Evolutionary conservation across 30 jellyfish, hydroid and myxozoan genomes (phyloP), one percentile per base, ranked within the genome.

Genomic region (Aurelia coerulea): DNA sequence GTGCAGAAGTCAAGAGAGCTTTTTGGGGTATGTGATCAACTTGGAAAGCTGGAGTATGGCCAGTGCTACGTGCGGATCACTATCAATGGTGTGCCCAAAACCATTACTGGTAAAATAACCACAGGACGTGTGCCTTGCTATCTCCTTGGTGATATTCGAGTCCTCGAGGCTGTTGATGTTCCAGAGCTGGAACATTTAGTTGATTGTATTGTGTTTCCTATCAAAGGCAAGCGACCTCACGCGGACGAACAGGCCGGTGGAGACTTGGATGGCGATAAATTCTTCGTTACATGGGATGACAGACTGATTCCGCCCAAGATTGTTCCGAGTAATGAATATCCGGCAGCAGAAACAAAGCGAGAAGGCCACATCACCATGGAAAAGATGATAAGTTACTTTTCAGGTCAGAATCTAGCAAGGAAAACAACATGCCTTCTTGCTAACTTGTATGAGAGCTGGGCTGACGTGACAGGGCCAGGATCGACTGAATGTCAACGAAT

Each of bases 171-270:
- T 9, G 80, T 76, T n/a, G 80, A 76, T 32, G 41, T 76, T 15
- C 87, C 87, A n/a, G 87, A 52, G 18, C 32, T 76, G 32, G 46
- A 29, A 31, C 87, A 76, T 76, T 51, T 76, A 2, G 87, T 76
- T 58, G 87, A 76, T 29, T 76, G 87, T n/a, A 62, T 76, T 19
- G 87, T 76, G 7, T 76, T 76, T 59, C 87, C 87, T 16, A 58
- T 62, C 2, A 16, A 46, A 17, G 87, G 80, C 34, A 19, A 23
- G 35, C 23, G 87, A 6, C 87, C 87, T 8, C 87, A 76, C 59
- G 87, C 87, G 29, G 87, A 76, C 46, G 87, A 76, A 15, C 87
- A 76, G 75, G 81, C 87, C 14, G 87, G 87, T 39, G 87, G 87
- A 1, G 87, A 76, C 68, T 33, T 76, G 18, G 87, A 76, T 76